Evolutionary conservation across 2,113 vertebrate species (phyloP), one percentile per base, ranked within the genome.

Genomic region (Strix aluco): DNA sequence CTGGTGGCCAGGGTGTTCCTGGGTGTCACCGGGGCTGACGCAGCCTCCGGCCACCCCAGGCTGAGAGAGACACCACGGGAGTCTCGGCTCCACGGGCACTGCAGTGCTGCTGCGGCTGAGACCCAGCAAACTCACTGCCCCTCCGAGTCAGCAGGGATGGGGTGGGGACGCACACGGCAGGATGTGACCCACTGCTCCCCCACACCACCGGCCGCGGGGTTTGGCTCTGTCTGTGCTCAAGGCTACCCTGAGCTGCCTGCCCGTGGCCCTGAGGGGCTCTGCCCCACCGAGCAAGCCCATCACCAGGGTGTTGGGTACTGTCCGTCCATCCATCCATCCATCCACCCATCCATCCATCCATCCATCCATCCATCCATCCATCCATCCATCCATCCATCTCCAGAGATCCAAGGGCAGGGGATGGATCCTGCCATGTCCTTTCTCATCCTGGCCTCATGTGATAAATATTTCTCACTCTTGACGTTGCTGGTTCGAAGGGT

Each of bases 1-100:
- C 7, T 96, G 96, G 0, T 97, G 97, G 18, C 98, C 74, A 1
- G 19, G 55, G 7, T 96, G 96, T 94, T 96, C 80, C 93, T 84
- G 51, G 92, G 95, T 72, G 98, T 97, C 38, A 62, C 97, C 1
- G 81, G 65, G 67, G 66, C 72, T 98, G 85, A 71, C 69, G 29
- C 97, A 95, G 83, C 74, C 58, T 27, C 59, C 0, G 2, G 20
- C 17, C 42, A 3, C 52, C 65, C 23, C 0, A 8, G 47, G n/a
- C 11, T 3, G 16, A 9, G 30, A 21, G 42, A 26, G 62, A 54
- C 63, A 27, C 59, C 2, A 22, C 9, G 32, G 62, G 55, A 27
- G 15, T 59, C 36, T 74, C 70, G 9, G 57, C 38, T 22, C 57
- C n/a, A 10, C 2, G 2, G 58, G 69, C 30, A 4, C 38, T 14